A percentile compares a stretch with the other conserved stretches of the same genome.
Conservation (phyloP, 1,140 invertebrate species). For the Venustaconcha ellipsiformis region DNA sequence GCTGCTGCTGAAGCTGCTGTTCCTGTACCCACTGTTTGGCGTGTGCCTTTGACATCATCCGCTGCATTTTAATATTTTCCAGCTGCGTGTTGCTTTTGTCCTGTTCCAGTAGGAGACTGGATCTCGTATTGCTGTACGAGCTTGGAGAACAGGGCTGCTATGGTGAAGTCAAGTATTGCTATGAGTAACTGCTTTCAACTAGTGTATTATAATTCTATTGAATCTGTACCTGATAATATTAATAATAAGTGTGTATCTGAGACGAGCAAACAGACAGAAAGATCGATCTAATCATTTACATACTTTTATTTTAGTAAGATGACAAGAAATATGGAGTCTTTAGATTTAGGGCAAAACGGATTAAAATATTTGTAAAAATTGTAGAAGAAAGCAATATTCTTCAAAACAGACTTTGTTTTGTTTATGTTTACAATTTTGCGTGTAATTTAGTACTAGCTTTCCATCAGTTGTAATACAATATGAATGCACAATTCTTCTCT, state of each 20-base stretch:
- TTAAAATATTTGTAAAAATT: too few species aligned
- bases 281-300: too few species aligned
- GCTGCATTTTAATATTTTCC: slow-evolving; percentile 18
- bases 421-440: too few species aligned
- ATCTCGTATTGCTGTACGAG: slow-evolving; percentile 5
- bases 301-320: too few species aligned
- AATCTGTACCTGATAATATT: not conserved
- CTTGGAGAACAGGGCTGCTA: not conserved
- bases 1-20: slow-evolving; percentile 11
- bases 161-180: not conserved
- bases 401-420: too few species aligned
- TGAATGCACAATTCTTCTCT: too few species aligned
- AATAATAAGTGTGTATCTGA: slow-evolving; percentile 17
- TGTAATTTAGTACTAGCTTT: too few species aligned
- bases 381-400: too few species aligned
- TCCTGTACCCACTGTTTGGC: slow-evolving; percentile 33
- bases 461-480: too few species aligned
- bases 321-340: too few species aligned
- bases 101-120: slow-evolving; percentile 22
- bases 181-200: not conserved
- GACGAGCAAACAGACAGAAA: slow-evolving; percentile 5
- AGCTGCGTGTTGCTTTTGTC: slow-evolving; percentile 11
- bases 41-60: slow-evolving; percentile 23
- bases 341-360: too few species aligned
- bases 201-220: not conserved